phyloP scores from a whole-genome alignment of 2,113 vertebrate species.

The Rutilus rutilus region DNA sequence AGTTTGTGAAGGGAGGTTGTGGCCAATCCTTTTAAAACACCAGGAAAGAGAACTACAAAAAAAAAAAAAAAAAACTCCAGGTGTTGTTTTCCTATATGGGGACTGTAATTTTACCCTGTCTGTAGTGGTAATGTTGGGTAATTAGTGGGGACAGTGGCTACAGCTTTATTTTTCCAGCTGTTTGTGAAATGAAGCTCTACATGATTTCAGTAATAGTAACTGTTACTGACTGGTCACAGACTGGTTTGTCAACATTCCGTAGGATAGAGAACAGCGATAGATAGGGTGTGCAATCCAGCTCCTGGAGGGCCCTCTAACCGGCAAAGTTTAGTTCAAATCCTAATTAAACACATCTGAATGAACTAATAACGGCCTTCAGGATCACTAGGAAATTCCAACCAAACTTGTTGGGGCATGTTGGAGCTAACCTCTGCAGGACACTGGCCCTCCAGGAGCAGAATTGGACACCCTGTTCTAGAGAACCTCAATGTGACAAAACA shows the following conservation, averaged over 20 bases:
- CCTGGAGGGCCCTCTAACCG: background rate
- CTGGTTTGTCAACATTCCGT: conserved; percentile 5
- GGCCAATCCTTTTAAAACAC: background rate
- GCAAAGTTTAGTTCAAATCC: background rate
- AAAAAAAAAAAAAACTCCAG: conserved; percentile 5
- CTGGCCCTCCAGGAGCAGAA: background rate
- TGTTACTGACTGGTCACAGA: conserved; percentile 6
- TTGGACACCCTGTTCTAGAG: background rate
- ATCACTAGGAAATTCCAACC: background rate
- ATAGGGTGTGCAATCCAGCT: background rate
- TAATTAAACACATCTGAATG: background rate
- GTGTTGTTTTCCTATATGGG: conserved; percentile 1
- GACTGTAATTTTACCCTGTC: background rate
- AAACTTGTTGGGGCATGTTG: background rate
- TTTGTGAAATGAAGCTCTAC: conserved; percentile 19
- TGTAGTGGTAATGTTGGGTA: conserved; percentile 1
- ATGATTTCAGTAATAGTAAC: background rate
- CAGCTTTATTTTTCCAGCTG: conserved; percentile 30
- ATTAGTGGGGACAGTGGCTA: conserved; percentile 30
- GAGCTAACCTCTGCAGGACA: background rate
- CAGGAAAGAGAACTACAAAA: background rate
- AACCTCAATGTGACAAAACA: conserved; percentile 2
- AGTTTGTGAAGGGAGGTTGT: background rate
- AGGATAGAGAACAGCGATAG: background rate
- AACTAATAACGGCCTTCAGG: background rate